Evolutionary conservation across 92 coral and sea anemone species (phyloP), one percentile per base, ranked within the genome.

Genomic region (Porites rus): DNA sequence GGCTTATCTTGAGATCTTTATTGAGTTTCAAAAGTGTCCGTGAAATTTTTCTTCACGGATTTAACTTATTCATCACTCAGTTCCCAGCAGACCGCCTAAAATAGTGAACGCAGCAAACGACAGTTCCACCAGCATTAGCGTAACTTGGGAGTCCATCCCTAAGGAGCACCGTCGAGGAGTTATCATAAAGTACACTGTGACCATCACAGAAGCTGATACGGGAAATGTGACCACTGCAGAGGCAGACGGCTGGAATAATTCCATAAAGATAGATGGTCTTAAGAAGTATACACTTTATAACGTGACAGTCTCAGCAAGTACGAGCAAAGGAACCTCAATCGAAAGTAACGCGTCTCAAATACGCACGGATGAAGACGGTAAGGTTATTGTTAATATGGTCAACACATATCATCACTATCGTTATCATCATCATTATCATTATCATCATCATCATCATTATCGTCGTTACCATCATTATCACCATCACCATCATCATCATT

Each of bases 311-410:
- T 2, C 72, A 4, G 87, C 87, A 25, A 3, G n/a, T 8, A 83
- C 87, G 3, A 73, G 74, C 4, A 74, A 72, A 83, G 87, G 87
- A 1, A 2, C 0, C 0, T 83, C 87, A 43, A 11, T 11, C 10
- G 52, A 10, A 22, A 73, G 73, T 52, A 1, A 0, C 0, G 17
- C 0, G 21, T 12, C 2, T 46, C 0, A 0, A 13, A 3, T 38
- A 6, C 61, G 2, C 17, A 83, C 87, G 17, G 73, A 10, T 1
- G 62, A 83, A 16, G 80, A 60, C 18, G 80, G 87, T 83, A 65
- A 73, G 87, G 10, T 9, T 14, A 20, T 21, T 8, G 5, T 54
- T 28, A 16, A 6, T 24, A 6, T 28, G 46, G 0, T 31, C 43
- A 31, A 3, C 43, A 4, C 43, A 3, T 3, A 31, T 31, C 43